A percentile compares a stretch with the other conserved stretches of the same genome.
phyloP scores from a whole-genome alignment of 2,113 vertebrate species.

The Mixornis gularis region DNA sequence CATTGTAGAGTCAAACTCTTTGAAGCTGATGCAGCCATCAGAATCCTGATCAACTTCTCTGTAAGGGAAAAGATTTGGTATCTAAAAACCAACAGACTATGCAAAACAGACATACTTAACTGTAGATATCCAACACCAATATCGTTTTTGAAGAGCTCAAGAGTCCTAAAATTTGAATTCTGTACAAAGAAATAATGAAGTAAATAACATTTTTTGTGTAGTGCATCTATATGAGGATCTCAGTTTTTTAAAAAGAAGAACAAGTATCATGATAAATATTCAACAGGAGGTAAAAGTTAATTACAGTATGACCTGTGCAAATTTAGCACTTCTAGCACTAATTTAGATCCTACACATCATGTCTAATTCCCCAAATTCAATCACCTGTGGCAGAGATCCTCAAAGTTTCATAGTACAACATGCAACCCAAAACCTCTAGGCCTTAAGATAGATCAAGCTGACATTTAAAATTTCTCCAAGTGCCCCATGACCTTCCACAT shows the following conservation, averaged over 20 bases:
- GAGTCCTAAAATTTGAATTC: not conserved
- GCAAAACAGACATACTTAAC: constrained; percentile 20
- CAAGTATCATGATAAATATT: not conserved
- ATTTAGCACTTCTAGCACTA: not conserved
- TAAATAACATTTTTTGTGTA: constrained; percentile 7
- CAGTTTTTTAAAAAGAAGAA: not conserved
- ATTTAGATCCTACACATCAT: not conserved
- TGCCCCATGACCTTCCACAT: not conserved
- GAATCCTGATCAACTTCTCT: constrained; percentile 77
- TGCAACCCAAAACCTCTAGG: not conserved
- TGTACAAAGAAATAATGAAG: not conserved
- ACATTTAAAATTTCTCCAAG: not conserved
- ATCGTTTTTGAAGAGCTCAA: constrained; percentile 2
- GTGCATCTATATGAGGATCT: not conserved
- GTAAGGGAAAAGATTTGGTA: constrained; percentile 24
- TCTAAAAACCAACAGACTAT: constrained; percentile 15
- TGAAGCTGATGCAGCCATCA: constrained; percentile 76
- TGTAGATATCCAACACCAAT: not conserved
- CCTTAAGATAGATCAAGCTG: not conserved
- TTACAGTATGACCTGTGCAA: not conserved
- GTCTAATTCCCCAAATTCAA: not conserved
- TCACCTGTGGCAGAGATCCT: not conserved
- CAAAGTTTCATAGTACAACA: not conserved
- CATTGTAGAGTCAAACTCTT: constrained; percentile 77
- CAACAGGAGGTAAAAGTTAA: not conserved